Evolutionary conservation across 2,797 vertebrate species (phyloP), one percentile per base, ranked within the genome.

Genomic region (Acanthurus tractus): DNA sequence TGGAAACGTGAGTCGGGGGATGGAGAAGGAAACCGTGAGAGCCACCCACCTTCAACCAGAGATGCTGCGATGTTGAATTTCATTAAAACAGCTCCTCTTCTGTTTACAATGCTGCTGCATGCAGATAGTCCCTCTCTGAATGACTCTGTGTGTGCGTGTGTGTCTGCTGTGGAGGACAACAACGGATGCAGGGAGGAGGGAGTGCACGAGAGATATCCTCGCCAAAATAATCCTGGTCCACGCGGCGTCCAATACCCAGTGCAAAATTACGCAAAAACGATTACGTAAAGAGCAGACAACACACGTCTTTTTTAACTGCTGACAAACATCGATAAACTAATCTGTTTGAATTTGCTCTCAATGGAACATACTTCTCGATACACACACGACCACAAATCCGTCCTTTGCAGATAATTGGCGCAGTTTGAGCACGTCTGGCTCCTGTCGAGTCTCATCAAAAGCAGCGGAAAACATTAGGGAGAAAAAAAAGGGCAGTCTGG

Each of bases 221-320:
- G 61, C 68, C 74, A 75, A 86, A 89, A 87, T 84, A 88, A 87
- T 80, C 81, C 81, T 8, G 73, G 8, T 89, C 85, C 86, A 76
- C 83, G 83, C 83, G 70, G 78, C 85, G 86, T 79, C 83, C 77
- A 85, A 66, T 57, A 50, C 72, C 76, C 74, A 38, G 66, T 65
- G 54, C 63, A 75, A 90, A 88, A 90, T 82, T 84, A 87, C 76
- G 70, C 76, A 78, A 63, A 88, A 61, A 63, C 23, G 65, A 61
- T 87, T 90, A 92, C 89, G 87, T 89, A 92, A 91, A 94, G 59
- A 71, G 50, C 40, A 84, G 44, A 79, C 48, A 69, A 45, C 55
- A 56, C 57, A 7, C 68, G 73, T 49, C 70, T 36, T 52, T 52
- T 69, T 59, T n/a, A 66, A 74, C 40, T 15, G 6, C 56, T 10